These are phyloP conservation scores for Rhyacophila brunnea DNA, from an alignment of 1,140 invertebrate genomes.

Conservation along the genomic window DNA sequence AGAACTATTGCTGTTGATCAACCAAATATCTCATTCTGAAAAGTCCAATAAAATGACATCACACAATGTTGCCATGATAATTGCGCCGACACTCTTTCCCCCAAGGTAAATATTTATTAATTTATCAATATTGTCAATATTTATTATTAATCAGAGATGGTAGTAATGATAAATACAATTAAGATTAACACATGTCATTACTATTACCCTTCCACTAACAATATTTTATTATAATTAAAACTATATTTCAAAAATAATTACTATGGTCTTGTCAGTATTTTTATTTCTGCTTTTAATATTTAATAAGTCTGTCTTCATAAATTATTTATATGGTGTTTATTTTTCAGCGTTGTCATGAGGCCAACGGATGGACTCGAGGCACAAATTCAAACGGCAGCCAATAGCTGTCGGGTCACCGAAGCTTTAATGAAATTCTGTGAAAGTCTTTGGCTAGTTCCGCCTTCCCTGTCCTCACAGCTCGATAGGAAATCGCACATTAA, in stretches of 20 bases:
- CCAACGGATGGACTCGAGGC: slow-evolving; percentile 61
- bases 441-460: slow-evolving; percentile 77
- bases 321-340: too few species aligned
- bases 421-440: slow-evolving; percentile 71
- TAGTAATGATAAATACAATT: too few species aligned
- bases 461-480: slow-evolving; percentile 38
- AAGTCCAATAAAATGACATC: slow-evolving; percentile 84
- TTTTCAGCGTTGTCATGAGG: slow-evolving; percentile 54
- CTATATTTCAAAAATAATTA: background rate
- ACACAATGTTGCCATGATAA: slow-evolving; percentile 90
- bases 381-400: slow-evolving; percentile 78
- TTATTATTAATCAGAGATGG: background rate
- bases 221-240: too few species aligned
- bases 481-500: slow-evolving; percentile 30
- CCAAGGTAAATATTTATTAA: slow-evolving; percentile 56
- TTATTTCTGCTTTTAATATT: too few species aligned
- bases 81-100: slow-evolving; percentile 87
- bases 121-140: background rate
- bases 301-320: too few species aligned
- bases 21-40: slow-evolving; percentile 68
- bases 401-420: slow-evolving; percentile 79
- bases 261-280: background rate
- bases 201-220: too few species aligned
- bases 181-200: too few species aligned
- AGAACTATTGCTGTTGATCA: slow-evolving; percentile 73